A percentile compares a stretch with the other conserved stretches of the same genome.
These are phyloP conservation scores for Rutilus rutilus DNA, from an alignment of 2,113 vertebrate genomes.

Conservation along the genomic window DNA sequence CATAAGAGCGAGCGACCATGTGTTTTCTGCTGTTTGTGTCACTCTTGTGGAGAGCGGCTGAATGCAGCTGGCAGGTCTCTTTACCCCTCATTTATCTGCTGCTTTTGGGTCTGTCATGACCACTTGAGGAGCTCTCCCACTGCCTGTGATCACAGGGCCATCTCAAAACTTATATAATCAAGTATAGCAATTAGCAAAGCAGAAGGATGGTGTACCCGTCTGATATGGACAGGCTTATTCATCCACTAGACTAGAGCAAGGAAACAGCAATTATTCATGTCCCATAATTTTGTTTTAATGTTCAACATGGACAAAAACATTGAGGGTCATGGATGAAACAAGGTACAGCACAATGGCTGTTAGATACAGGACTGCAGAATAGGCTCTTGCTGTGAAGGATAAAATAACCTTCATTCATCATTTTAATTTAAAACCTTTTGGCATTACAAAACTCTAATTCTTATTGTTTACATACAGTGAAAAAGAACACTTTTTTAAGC, in stretches of 20 bases:
- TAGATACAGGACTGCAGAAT: not conserved
- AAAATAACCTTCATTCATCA: not conserved
- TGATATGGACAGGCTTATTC: conserved; percentile 28
- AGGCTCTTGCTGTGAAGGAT: not conserved
- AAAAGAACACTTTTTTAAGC: no score
- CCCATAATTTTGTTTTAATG: conserved; percentile 26
- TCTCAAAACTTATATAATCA: conserved; percentile 28
- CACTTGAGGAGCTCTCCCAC: conserved; percentile 37
- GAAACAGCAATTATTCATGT: conserved; percentile 34
- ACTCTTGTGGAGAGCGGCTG: conserved; percentile 16
- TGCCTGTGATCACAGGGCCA: conserved; percentile 40
- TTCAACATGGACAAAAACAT: not conserved
- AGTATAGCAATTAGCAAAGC: conserved; percentile 43
- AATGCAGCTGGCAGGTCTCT: conserved; percentile 23
- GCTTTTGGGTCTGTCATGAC: conserved; percentile 2
- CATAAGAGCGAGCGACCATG: not conserved
- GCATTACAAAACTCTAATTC: not conserved
- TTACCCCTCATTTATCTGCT: conserved; percentile 29
- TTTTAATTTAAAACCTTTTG: not conserved
- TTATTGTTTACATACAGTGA: no score
- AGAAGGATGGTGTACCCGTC: not conserved
- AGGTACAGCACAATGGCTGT: not conserved
- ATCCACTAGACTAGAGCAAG: conserved; percentile 41
- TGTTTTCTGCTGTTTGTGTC: conserved; percentile 28
- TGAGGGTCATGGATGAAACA: not conserved